A percentile compares a stretch with the other conserved stretches of the same genome.
phyloP scores from a whole-genome alignment of 2,113 vertebrate genomes.

The Agapornis roseicollis region DNA sequence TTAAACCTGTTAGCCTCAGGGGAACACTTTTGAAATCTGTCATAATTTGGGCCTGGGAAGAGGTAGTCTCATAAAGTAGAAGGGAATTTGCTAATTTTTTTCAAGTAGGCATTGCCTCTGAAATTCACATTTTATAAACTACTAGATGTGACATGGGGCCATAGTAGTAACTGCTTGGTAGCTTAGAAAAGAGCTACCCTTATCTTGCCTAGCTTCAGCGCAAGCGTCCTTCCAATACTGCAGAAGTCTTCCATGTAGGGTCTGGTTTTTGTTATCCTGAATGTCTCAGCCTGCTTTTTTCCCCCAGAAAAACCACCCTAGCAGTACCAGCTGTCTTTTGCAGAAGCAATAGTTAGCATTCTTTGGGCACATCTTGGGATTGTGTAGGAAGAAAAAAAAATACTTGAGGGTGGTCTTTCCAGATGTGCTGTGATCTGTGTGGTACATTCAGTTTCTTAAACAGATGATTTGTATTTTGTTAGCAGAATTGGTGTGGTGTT shows the following conservation, averaged over 20 bases:
- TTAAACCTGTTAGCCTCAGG: not conserved
- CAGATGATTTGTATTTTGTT: not conserved
- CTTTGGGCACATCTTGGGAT: accelerated
- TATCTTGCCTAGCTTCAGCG: not conserved
- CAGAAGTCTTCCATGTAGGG: not conserved
- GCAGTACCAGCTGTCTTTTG: not conserved
- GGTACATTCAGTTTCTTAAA: not conserved
- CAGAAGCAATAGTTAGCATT: not conserved
- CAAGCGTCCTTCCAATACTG: not conserved
- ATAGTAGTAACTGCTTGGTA: not conserved
- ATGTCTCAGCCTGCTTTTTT: not conserved
- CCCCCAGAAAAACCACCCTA: accelerated
- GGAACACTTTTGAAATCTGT: not conserved
- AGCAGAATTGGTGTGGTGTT: not conserved
- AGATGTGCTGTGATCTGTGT: not conserved
- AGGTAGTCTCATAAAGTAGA: not conserved
- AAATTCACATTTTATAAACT: not conserved
- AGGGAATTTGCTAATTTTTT: not conserved
- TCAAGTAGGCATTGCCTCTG: not conserved
- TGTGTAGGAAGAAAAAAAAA: not conserved
- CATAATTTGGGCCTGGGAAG: not conserved
- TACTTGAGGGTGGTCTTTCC: not conserved
- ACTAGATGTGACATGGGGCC: not conserved
- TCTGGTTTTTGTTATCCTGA: not conserved
- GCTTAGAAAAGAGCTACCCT: not conserved